Conservation (phyloP, 2,888 invertebrate genomes). For the Lithophane semibrunnea region DNA sequence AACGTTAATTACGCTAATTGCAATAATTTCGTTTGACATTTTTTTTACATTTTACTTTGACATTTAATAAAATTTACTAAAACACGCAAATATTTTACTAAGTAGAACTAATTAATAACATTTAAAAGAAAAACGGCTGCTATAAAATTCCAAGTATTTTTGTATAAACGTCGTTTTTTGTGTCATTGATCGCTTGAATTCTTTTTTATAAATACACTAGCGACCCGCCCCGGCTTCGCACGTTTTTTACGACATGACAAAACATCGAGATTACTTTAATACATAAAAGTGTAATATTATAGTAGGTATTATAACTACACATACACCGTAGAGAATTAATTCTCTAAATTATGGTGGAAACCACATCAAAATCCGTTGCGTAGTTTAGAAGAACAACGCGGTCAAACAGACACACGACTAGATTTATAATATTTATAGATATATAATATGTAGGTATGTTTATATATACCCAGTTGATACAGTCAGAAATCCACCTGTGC, state of each 20-base stretch:
- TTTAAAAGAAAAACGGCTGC: slow-evolving; percentile 9
- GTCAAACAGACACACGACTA: no score
- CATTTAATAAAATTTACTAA: slow-evolving; percentile 40
- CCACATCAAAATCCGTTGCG: no score
- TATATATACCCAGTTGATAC: background rate
- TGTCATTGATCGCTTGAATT: background rate
- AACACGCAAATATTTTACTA: slow-evolving; percentile 40
- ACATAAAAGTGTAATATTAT: no score
- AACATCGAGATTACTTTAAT: no score
- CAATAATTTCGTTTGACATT: slow-evolving; percentile 18
- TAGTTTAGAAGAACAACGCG: no score
- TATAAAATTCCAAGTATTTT: slow-evolving; percentile 19
- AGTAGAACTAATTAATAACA: slow-evolving; percentile 27
- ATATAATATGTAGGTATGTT: no score
- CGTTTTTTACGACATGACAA: no score
- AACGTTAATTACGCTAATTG: slow-evolving; percentile 47
- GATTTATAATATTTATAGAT: no score
- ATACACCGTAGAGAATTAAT: no score
- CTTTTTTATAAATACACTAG: background rate
- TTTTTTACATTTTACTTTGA: slow-evolving; percentile 15
- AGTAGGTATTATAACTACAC: no score
- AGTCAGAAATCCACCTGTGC: background rate
- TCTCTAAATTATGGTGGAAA: no score
- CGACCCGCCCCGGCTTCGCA: no score
- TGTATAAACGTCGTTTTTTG: background rate